These are phyloP conservation scores for Ephialtes manifestator DNA, from an alignment of 2,888 invertebrate species.

Conservation along the genomic window DNA sequence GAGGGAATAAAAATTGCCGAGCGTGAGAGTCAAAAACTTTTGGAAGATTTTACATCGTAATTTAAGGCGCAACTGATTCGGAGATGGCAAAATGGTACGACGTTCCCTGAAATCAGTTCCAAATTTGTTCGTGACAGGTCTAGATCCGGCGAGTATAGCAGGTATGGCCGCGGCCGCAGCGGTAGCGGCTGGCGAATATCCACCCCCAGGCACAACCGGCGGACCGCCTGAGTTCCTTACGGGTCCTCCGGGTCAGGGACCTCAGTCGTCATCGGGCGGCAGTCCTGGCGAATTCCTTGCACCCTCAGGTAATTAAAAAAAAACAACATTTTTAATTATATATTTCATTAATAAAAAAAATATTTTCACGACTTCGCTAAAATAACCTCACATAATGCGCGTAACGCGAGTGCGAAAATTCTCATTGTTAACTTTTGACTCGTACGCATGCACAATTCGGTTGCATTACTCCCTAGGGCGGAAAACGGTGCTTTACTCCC, in stretches of 20 bases:
- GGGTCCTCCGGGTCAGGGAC: conserved; percentile 85
- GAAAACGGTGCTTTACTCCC: too few relatives aligned
- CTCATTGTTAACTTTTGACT: too few relatives aligned
- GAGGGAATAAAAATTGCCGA: background rate
- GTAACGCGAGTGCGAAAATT: too few relatives aligned
- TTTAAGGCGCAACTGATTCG: conserved; percentile 64
- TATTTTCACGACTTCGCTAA: background rate
- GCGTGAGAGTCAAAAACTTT: background rate
- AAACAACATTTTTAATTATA: background rate
- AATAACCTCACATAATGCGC: too few relatives aligned
- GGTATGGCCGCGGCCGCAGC: conserved; percentile 84
- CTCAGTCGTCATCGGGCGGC: conserved; percentile 84
- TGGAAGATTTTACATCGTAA: background rate
- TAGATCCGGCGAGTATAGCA: conserved; percentile 85
- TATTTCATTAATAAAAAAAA: background rate
- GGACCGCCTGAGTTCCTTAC: conserved; percentile 85
- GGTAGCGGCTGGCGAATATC: conserved; percentile 85
- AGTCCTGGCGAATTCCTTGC: conserved; percentile 85
- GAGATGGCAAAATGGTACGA: conserved; percentile 73
- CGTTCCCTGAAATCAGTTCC: conserved; percentile 79
- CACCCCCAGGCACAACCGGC: conserved; percentile 84
- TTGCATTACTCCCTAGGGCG: too few relatives aligned
- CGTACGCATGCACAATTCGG: too few relatives aligned
- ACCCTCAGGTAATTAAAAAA: conserved; percentile 81
- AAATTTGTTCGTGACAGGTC: conserved; percentile 83